Conservation (phyloP, 2,888 invertebrate species). For the Torymus texanus region DNA sequence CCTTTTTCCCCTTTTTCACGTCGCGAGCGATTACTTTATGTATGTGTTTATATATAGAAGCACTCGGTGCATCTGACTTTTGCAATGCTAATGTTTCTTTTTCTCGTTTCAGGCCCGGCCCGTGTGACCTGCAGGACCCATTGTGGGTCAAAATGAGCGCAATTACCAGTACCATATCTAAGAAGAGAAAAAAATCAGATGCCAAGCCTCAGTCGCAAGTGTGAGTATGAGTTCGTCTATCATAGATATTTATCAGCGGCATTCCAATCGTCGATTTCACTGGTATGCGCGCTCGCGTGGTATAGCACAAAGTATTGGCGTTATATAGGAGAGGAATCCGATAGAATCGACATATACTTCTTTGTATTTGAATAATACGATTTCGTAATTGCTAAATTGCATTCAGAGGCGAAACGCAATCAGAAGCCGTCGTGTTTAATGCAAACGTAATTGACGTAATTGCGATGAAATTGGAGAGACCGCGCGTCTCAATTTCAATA, state of each 20-base stretch:
- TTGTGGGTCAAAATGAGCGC: conserved; percentile 91
- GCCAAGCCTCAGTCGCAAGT: conserved; percentile 80
- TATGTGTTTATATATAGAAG: no score
- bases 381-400: conserved; percentile 1
- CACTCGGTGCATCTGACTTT: no score
- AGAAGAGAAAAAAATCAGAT: conserved; percentile 81
- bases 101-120: conserved; percentile 86
- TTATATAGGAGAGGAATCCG: background rate
- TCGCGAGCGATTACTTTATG: background rate
- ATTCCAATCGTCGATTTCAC: conserved; percentile 16
- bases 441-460: conserved; percentile 3
- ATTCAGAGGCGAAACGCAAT: no score
- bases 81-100: conserved; percentile 40
- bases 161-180: conserved; percentile 80
- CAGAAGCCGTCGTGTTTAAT: background rate
- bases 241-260: conserved; percentile 24
- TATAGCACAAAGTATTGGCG: no score
- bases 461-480: conserved; percentile 3
- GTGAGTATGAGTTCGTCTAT: conserved; percentile 74
- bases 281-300: conserved; percentile 2
- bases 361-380: conserved; percentile 22
- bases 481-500: background rate
- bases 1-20: background rate
- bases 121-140: conserved; percentile 92
- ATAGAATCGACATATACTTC: conserved; percentile 6